A percentile compares a stretch with the other conserved stretches of the same genome.
Evolutionary conservation across 2,888 invertebrate species (phyloP).

Genomic region (Orthosia gracilis): DNA sequence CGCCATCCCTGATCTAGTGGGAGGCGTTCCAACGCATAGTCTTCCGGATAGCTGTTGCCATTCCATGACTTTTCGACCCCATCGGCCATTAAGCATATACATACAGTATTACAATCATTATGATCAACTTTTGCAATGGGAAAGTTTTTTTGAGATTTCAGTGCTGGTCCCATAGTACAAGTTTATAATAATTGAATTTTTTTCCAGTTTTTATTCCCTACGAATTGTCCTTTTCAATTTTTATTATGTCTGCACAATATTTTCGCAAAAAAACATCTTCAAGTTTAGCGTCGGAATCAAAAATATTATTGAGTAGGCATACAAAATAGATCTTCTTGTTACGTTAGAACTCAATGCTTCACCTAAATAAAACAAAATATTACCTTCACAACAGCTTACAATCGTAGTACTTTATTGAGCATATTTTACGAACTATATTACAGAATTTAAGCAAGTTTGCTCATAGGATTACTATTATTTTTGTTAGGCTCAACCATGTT

Average conservation of each 20-base stretch:
- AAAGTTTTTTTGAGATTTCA: too few species aligned
- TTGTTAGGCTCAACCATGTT: constrained; percentile 13
- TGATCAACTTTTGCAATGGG: too few species aligned
- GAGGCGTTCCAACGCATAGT: too few species aligned
- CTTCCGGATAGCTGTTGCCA: too few species aligned
- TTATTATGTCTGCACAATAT: too few species aligned
- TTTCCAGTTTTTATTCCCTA: not conserved
- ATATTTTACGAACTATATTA: constrained; percentile 19
- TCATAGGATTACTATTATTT: constrained; percentile 3
- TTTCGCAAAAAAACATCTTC: not conserved
- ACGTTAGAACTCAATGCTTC: not conserved
- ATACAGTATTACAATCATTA: too few species aligned
- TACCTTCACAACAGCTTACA: not conserved
- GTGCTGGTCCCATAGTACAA: too few species aligned
- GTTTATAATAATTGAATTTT: too few species aligned
- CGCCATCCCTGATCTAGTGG: too few species aligned
- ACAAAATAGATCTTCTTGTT: not conserved
- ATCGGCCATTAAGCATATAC: too few species aligned
- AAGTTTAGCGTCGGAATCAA: not conserved
- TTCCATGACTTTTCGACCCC: too few species aligned
- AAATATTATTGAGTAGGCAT: not conserved
- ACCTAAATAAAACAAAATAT: constrained; percentile 10
- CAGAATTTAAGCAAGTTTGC: not conserved
- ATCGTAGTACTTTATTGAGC: constrained; percentile 15
- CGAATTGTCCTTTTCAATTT: not conserved